Base-by-base conservation (phyloP, 2,888 invertebrate genomes). In the Cataglyphis albicans region DNA sequence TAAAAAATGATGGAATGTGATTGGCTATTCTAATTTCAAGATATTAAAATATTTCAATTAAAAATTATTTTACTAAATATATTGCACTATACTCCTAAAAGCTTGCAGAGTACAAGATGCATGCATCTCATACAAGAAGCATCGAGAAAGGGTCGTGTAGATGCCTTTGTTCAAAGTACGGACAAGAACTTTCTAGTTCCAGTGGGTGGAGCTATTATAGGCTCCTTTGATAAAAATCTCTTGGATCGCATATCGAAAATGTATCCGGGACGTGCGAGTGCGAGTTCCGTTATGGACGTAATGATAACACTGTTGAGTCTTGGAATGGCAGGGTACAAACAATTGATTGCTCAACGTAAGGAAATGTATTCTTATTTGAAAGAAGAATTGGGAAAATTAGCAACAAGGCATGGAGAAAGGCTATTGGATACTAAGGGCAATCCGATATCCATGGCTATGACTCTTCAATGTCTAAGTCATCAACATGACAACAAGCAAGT, bases 171-270 rank as follows among this genome's bases (percentile, higher is more conserved):
- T 44, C 98, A 98, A 93, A 98, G 97, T 91, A 97, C 97, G 12
- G 98, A 98, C 94, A 98, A 98, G 93, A 98, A 98, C 95, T 96
- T 98, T 84, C 94, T 98, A 95, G 97, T 98, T 35, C 98, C 98
- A 18, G 98, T 98, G 2, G 98, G 98, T 10, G 98, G 98, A 1
- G 96, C 97, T 18, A 95, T 97, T 67, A 96, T 98, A 81, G 97
- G 97, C 35, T 96, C 97, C 0, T 97, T 97, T 93, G 96, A 97
- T 92, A 95, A 96, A 86, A 94, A 94, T 48, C 94, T 96, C 32
- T 94, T 97, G 38, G 95, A 96, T 86, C 94, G 95, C 86, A 96
- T 98, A 87, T 96, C 97, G 48, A 96, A 96, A 93, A 96, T 96
- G 89, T 98, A 98, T 95, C 84, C 93, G 95, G 97, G 97, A 48